These are phyloP conservation scores for Leucophora obtusa DNA, from an alignment of 2,888 invertebrate genomes.

Conservation along the genomic window DNA sequence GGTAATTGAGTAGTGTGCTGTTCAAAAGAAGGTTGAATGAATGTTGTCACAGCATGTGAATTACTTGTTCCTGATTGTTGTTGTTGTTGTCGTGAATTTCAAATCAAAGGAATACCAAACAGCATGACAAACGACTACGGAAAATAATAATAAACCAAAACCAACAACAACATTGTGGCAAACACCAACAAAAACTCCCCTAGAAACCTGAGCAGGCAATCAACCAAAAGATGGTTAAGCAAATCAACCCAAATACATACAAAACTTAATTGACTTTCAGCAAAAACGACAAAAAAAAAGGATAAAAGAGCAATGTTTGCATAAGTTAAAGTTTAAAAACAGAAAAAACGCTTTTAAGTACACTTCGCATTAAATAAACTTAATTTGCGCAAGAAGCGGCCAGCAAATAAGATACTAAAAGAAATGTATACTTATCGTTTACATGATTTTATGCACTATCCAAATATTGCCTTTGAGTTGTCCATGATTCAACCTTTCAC, in stretches of 20 bases:
- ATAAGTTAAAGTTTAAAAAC: slow-evolving; percentile 14
- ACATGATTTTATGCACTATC: slow-evolving; percentile 70
- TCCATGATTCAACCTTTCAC: slow-evolving; percentile 66
- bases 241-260: slow-evolving; percentile 1
- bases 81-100: slow-evolving; percentile 28
- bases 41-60: slow-evolving; percentile 24
- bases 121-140: slow-evolving; percentile 3
- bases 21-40: slow-evolving; percentile 1
- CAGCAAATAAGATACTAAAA: neutral
- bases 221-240: slow-evolving; percentile 4
- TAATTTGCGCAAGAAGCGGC: neutral
- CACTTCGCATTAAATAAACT: neutral
- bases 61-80: neutral
- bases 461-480: slow-evolving; percentile 68
- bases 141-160: neutral
- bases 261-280: slow-evolving; percentile 37
- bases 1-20: slow-evolving; percentile 26
- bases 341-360: neutral
- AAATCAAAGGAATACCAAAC: slow-evolving; percentile 37
- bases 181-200: neutral
- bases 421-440: slow-evolving; percentile 54
- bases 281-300: neutral
- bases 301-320: slow-evolving; percentile 34
- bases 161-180: neutral
- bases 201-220: slow-evolving; percentile 2